A percentile compares a stretch with the other conserved stretches of the same genome.
Conservation (phyloP, 2,113 vertebrate genomes). For the Cyanistes caeruleus region DNA sequence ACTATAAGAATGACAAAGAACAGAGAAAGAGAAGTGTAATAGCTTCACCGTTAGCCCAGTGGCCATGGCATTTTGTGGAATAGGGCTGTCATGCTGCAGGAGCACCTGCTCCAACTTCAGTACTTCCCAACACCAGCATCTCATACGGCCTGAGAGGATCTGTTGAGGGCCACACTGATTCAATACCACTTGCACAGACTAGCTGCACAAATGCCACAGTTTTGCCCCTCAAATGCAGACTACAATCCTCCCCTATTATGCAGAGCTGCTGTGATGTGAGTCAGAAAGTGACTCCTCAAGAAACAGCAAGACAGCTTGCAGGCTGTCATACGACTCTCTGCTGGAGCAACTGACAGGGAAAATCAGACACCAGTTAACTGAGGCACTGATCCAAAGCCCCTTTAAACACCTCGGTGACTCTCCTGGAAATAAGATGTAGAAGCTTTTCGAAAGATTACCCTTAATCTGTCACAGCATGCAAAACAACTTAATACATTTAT, state of each 20-base stretch:
- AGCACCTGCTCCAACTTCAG: background rate
- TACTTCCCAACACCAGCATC: background rate
- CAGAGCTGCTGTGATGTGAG: background rate
- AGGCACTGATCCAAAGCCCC: constrained; percentile 60
- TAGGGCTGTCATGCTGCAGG: background rate
- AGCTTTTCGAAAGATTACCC: constrained; percentile 60
- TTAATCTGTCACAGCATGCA: constrained; percentile 60
- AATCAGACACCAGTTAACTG: constrained; percentile 38
- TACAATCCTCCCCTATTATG: background rate
- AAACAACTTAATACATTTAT: constrained; percentile 63
- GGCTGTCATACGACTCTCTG: background rate
- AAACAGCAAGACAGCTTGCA: background rate
- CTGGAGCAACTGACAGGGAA: constrained; percentile 29
- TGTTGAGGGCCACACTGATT: background rate
- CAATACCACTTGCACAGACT: background rate
- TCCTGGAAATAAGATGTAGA: constrained; percentile 55
- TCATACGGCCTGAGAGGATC: background rate
- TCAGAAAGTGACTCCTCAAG: background rate
- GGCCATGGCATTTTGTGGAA: rapidly evolving
- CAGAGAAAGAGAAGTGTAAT: background rate
- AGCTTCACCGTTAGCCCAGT: background rate
- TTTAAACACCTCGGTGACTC: constrained; percentile 48
- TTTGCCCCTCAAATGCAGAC: background rate
- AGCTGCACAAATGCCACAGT: background rate
- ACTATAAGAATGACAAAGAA: background rate